These are phyloP conservation scores for Akabosia matsudoensis DNA, from an alignment of 1,140 invertebrate genomes.

Conservation along the genomic window DNA sequence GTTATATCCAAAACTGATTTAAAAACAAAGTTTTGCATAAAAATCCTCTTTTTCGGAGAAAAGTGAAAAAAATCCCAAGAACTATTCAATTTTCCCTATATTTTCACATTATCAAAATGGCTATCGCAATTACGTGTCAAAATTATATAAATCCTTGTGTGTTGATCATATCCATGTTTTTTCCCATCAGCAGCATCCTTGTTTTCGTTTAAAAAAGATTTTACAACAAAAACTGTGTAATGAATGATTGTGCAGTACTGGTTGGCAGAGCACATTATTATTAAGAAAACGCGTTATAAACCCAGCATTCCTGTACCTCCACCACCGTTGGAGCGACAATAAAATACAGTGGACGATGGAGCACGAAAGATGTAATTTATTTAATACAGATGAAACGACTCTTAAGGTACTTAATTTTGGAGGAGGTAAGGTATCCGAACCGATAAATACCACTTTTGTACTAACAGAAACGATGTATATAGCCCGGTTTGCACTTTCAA, in stretches of 20 bases:
- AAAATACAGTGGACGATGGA: not conserved
- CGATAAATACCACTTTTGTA: not conserved
- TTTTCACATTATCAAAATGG: too few species aligned
- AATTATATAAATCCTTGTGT: not conserved
- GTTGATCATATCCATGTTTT: not conserved
- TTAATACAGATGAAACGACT: conserved; percentile 19
- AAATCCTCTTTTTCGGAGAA: too few species aligned
- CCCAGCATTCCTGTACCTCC: too few species aligned
- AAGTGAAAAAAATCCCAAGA: too few species aligned
- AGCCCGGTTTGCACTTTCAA: not conserved
- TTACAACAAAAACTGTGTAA: not conserved
- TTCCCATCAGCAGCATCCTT: not conserved
- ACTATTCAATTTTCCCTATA: too few species aligned
- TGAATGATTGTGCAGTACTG: not conserved
- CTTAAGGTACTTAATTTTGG: conserved; percentile 15
- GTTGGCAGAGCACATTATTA: not conserved
- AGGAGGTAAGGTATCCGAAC: not conserved
- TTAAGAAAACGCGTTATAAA: not conserved
- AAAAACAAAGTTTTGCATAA: too few species aligned
- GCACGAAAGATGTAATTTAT: conserved; percentile 12
- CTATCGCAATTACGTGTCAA: not conserved
- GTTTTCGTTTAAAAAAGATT: not conserved
- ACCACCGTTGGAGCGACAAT: too few species aligned
- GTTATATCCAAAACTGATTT: too few species aligned
- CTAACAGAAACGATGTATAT: too few species aligned